Evolutionary conservation across 2,113 vertebrate species (phyloP).

Genomic region (Myotis yumanensis): DNA sequence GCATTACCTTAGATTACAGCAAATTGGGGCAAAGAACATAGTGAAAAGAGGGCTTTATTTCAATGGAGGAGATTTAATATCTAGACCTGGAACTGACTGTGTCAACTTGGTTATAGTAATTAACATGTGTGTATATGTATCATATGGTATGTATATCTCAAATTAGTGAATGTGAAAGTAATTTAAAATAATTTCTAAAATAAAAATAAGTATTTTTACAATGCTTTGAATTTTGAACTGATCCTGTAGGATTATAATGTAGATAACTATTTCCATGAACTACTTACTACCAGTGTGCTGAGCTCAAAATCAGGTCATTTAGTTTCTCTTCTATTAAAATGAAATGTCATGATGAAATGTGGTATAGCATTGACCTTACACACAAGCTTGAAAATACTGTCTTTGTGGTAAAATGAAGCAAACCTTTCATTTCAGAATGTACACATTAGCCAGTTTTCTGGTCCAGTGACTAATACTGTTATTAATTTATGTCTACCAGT

Average conservation of each 20-base stretch:
- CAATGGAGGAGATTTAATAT: neutral
- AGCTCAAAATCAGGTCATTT: constrained; percentile 46
- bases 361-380: constrained; percentile 47
- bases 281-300: neutral
- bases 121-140: neutral
- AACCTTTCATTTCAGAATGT: constrained; percentile 36
- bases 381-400: constrained; percentile 5
- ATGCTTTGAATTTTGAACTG: neutral
- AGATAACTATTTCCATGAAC: neutral
- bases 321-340: constrained; percentile 62
- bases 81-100: neutral
- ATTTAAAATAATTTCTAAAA: constrained; percentile 27
- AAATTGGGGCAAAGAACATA: neutral
- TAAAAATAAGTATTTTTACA: constrained; percentile 4
- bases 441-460: neutral
- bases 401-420: constrained; percentile 51
- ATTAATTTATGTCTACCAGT: neutral
- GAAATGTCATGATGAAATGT: constrained; percentile 60
- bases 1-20: neutral
- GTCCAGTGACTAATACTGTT: neutral
- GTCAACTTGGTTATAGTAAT: neutral
- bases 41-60: constrained; percentile 32
- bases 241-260: neutral
- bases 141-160: neutral
- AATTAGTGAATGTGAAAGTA: neutral